Evolutionary conservation across 2,888 invertebrate species (phyloP), one percentile per base, ranked within the genome.

Genomic region (Eupithecia dodoneata): DNA sequence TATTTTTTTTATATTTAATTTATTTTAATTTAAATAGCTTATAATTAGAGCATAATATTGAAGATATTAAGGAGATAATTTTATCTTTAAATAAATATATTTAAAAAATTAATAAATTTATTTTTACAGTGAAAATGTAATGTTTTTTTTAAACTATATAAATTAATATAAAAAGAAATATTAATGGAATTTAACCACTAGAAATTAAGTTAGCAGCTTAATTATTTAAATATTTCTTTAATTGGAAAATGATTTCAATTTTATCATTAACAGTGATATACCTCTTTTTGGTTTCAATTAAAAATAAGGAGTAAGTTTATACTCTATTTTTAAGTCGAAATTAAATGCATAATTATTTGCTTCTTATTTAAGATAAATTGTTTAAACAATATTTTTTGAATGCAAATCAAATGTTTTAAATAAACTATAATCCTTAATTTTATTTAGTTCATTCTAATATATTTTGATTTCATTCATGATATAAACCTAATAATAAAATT

Each of bases 61-160:
- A 92, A 92, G 92, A 91, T 91, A 90, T 92, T 90, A 89, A 77
- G 88, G 91, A 88, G 85, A 89, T 91, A 83, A 52, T 49, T 79
- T 82, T 87, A 87, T 89, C 81, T 88, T 88, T 89, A 87, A 84
- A 87, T 30, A 30, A 30, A 30, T 30, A 30, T 83, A 88, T 89
- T 87, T 88, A 88, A 88, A 90, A 88, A 90, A 89, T 89, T 79
- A 81, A 85, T 76, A 70, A 84, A 89, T 95, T 95, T 96, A 94
- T 93, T 95, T 95, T 96, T 96, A 96, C 94, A 96, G 86, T 96
- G 96, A 96, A 96, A 96, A 95, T 96, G 94, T 96, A 96, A 96
- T 87, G 96, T 96, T 96, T 96, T 96, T 79, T 55, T 91, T 96
- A 96, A 96, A 96, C 95, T 96, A 96, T 95, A 95, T 95, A 95